phyloP scores from a whole-genome alignment of 2,113 vertebrate species.

The Stictonetta naevosa region DNA sequence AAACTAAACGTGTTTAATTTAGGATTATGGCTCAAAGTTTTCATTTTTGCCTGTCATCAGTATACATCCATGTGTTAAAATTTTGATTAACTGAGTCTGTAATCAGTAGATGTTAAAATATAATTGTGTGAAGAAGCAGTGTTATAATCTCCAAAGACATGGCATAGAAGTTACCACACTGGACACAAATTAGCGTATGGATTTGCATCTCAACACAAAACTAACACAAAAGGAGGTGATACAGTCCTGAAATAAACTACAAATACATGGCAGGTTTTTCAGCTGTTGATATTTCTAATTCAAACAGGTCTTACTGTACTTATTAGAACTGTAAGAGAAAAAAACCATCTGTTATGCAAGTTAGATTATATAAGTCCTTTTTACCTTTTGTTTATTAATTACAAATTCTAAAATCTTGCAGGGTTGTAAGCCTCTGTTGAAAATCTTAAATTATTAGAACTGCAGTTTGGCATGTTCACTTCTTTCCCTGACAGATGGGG shows the following conservation, averaged over 20 bases:
- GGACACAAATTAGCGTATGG: not conserved
- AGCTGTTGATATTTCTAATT: not conserved
- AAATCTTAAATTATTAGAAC: not conserved
- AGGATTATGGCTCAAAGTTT: rapidly evolving
- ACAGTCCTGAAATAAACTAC: not conserved
- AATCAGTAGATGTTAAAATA: not conserved
- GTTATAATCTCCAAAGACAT: not conserved
- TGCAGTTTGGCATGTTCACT: not conserved
- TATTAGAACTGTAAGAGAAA: not conserved
- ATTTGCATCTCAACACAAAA: not conserved
- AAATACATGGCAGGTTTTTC: not conserved
- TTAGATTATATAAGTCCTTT: not conserved
- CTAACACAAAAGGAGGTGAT: not conserved
- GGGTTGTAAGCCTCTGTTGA: not conserved
- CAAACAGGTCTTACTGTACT: not conserved
- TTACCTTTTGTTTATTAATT: not conserved
- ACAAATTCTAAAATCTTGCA: not conserved
- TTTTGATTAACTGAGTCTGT: not conserved
- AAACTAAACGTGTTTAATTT: rapidly evolving
- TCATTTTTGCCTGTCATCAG: not conserved
- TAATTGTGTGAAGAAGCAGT: rapidly evolving
- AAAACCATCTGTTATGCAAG: not conserved
- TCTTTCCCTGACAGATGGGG: not conserved
- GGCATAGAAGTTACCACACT: rapidly evolving
- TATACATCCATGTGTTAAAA: rapidly evolving